Evolutionary conservation across 2,888 invertebrate genomes (phyloP).

Genomic region (Mythimna vitellina): DNA sequence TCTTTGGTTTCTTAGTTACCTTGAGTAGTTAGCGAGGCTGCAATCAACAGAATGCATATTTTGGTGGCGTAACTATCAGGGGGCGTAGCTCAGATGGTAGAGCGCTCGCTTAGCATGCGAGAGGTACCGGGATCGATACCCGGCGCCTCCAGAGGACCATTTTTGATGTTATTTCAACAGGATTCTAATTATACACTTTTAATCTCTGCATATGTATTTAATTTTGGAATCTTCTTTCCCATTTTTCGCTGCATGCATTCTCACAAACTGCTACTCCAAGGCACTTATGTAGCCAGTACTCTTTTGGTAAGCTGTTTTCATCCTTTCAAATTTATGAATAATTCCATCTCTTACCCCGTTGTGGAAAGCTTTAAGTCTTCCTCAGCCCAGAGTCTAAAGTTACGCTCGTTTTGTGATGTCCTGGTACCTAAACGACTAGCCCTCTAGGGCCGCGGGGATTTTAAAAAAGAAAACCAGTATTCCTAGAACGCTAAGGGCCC

Average conservation of each 20-base stretch:
- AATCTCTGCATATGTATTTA: too few species aligned
- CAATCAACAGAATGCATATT: not conserved
- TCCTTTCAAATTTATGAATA: too few species aligned
- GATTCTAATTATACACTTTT: not conserved
- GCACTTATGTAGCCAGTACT: not conserved
- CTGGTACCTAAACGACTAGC: not conserved
- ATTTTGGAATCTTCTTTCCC: too few species aligned
- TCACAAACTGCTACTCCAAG: not conserved
- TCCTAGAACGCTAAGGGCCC: too few species aligned
- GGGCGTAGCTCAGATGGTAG: slow-evolving; percentile 86
- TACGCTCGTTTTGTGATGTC: not conserved
- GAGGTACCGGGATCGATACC: slow-evolving; percentile 90
- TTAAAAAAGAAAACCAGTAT: too few species aligned
- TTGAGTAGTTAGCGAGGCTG: not conserved
- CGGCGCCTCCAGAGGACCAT: slow-evolving; percentile 68
- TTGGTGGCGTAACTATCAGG: slow-evolving; percentile 48
- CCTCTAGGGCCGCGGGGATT: too few species aligned
- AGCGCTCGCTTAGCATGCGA: slow-evolving; percentile 88
- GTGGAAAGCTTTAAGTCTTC: not conserved
- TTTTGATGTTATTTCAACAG: not conserved
- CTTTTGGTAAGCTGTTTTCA: not conserved
- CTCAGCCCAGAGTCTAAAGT: not conserved
- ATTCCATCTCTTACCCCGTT: too few species aligned
- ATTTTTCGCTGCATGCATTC: too few species aligned
- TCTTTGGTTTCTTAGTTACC: not conserved